These are phyloP conservation scores for Drosophila conformis DNA, from an alignment of 2,888 invertebrate genomes.

Conservation along the genomic window DNA sequence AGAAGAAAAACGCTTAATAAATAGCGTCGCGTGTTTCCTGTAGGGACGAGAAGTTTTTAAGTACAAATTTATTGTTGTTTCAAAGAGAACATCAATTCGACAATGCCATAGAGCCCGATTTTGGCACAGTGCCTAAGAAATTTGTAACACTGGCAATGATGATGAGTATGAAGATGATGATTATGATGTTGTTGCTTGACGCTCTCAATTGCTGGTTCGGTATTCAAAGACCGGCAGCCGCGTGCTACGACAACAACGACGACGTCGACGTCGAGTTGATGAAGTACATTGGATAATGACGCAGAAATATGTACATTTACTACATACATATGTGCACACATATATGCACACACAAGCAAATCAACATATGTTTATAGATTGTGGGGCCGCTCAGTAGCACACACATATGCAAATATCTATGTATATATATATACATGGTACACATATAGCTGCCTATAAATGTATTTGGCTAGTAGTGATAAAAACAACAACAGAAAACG, in stretches of 20 bases:
- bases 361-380: background rate
- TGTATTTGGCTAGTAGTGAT: constrained; percentile 41
- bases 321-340: background rate
- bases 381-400: constrained; percentile 12
- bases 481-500: constrained; percentile 28
- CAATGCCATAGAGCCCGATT: constrained; percentile 24
- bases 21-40: constrained; percentile 16
- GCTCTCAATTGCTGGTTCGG: constrained; percentile 27
- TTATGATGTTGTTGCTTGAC: constrained; percentile 23
- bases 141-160: constrained; percentile 28
- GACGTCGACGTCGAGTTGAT: constrained; percentile 60
- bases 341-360: background rate
- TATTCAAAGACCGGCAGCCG: constrained; percentile 69
- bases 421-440: background rate
- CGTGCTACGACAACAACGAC: constrained; percentile 24
- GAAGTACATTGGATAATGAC: constrained; percentile 78
- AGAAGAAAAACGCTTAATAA: constrained; percentile 9
- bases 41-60: constrained; percentile 10
- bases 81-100: background rate
- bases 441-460: constrained; percentile 1
- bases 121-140: constrained; percentile 70
- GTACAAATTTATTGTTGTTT: constrained; percentile 12
- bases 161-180: constrained; percentile 31
- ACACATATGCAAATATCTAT: constrained; percentile 3
- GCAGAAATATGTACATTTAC: constrained; percentile 47